Percentiles rank a stretch among this genome's conserved stretches.
Conservation (phyloP, 1,140 invertebrate genomes). For the Hylaeus anthracinus region DNA sequence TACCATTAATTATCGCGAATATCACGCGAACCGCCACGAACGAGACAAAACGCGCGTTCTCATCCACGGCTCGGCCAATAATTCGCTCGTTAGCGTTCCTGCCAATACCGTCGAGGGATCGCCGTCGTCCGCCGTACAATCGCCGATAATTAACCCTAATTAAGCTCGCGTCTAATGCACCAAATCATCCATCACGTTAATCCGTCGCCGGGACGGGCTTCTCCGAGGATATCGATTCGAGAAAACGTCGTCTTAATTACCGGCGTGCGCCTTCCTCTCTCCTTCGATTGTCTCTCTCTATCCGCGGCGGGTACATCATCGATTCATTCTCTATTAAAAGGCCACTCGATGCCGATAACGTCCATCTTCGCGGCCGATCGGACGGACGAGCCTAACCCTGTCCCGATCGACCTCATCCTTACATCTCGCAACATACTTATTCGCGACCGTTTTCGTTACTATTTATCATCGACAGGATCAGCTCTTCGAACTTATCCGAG, state of each 20-base stretch:
- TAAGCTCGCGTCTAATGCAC: conserved; percentile 63
- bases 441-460: neutral
- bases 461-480: no score
- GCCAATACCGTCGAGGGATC: conserved; percentile 54
- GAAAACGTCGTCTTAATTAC: conserved; percentile 61
- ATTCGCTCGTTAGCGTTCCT: conserved; percentile 67
- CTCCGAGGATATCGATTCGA: neutral
- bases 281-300: neutral
- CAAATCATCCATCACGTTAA: conserved; percentile 60
- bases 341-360: conserved; percentile 58
- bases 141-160: conserved; percentile 73
- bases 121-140: conserved; percentile 63
- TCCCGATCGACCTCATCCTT: neutral
- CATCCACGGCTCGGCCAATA: conserved; percentile 61
- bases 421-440: neutral
- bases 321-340: conserved; percentile 50
- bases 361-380: conserved; percentile 44
- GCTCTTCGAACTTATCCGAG: no score
- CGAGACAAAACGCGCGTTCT: conserved; percentile 25
- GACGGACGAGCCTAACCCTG: neutral
- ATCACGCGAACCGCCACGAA: conserved; percentile 36
- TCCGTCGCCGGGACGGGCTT: neutral
- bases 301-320: conserved; percentile 45
- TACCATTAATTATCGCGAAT: conserved; percentile 58
- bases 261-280: conserved; percentile 15